These are phyloP conservation scores for Litocranius walleri DNA, from an alignment of 2,113 vertebrate species.

Conservation along the genomic window DNA sequence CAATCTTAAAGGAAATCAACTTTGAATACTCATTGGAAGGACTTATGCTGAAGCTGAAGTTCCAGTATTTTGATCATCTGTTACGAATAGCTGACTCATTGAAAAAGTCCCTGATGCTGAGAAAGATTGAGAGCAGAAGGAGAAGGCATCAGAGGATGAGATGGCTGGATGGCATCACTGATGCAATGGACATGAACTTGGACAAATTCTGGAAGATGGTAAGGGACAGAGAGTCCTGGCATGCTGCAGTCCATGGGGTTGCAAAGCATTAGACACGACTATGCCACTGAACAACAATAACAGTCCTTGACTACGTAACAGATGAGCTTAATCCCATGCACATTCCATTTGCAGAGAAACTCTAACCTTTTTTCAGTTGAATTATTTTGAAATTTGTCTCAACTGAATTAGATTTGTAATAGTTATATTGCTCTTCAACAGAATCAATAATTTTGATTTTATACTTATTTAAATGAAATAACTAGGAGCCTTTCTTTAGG, in stretches of 20 bases:
- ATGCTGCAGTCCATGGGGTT: not conserved
- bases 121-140: not conserved
- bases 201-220: not conserved
- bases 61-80: not conserved
- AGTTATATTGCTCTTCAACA: not conserved
- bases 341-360: not conserved
- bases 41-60: not conserved
- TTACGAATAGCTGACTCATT: not conserved
- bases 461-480: not conserved
- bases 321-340: not conserved
- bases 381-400: not conserved
- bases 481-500: not conserved
- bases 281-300: not conserved
- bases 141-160: not conserved
- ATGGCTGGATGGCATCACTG: not conserved
- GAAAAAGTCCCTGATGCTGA: not conserved
- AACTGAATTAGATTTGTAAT: not conserved
- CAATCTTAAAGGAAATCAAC: not conserved
- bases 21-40: not conserved
- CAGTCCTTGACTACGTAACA: not conserved
- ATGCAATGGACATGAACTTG: not conserved
- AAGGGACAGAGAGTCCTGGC: not conserved
- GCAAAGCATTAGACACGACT: fast-evolving
- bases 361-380: not conserved
- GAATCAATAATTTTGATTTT: not conserved